These are phyloP conservation scores for Petrocephalus schoutedeni DNA, from an alignment of 2,797 vertebrate species.

Conservation along the genomic window DNA sequence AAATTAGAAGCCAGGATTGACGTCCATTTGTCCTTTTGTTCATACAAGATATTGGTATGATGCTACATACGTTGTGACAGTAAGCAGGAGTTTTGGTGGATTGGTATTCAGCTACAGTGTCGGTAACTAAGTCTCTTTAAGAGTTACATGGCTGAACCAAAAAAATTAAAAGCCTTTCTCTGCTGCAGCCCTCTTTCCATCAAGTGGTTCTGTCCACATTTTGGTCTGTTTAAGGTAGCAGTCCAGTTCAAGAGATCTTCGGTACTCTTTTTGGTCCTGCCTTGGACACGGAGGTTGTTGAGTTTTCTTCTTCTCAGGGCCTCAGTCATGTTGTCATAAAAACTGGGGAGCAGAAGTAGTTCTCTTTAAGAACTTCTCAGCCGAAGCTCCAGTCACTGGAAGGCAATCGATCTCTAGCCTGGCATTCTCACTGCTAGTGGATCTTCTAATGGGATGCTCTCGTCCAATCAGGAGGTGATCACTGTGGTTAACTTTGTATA, in stretches of 20 bases:
- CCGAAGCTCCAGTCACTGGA: background rate
- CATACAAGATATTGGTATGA: background rate
- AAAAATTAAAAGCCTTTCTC: background rate
- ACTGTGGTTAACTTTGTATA: background rate
- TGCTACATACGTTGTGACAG: slow-evolving; percentile 9
- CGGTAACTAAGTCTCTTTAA: background rate
- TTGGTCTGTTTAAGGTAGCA: background rate
- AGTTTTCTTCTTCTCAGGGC: background rate
- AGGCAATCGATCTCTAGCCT: background rate
- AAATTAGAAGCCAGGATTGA: background rate
- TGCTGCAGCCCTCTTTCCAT: background rate
- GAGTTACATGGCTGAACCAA: background rate
- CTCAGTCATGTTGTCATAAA: background rate
- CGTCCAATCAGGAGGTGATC: background rate
- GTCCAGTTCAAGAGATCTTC: background rate
- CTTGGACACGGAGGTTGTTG: background rate
- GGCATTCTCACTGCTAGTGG: background rate
- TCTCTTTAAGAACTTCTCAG: background rate
- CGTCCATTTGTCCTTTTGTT: background rate
- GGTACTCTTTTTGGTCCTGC: background rate
- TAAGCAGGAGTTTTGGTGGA: background rate
- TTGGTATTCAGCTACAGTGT: background rate
- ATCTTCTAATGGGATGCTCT: background rate
- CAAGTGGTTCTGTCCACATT: background rate
- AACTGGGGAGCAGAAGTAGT: background rate